Evolutionary conservation across 2,113 vertebrate species (phyloP).

Genomic region (Ariopsis seemanni): DNA sequence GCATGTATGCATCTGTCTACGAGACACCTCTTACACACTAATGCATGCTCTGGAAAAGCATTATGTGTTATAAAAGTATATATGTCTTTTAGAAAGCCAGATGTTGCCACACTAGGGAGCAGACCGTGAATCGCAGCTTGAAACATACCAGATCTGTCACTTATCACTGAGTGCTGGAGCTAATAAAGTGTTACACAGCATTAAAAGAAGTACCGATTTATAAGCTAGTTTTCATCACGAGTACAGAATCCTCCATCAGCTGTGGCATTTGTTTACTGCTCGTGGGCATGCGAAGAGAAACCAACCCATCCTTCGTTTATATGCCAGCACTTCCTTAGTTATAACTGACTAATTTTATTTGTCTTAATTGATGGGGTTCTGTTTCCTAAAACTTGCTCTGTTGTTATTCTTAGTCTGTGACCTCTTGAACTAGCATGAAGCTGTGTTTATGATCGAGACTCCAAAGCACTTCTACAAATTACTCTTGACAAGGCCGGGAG

Average conservation of each 20-base stretch:
- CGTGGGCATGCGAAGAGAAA: background rate
- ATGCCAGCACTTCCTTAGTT: background rate
- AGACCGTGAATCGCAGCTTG: background rate
- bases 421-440: background rate
- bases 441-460: background rate
- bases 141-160: background rate
- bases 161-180: background rate
- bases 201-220: background rate
- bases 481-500: background rate
- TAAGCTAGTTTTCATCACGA: background rate
- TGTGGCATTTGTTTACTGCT: background rate
- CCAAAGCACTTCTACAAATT: background rate
- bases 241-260: background rate
- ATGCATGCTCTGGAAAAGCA: background rate
- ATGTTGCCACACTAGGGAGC: background rate
- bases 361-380: background rate
- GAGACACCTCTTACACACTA: background rate
- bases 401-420: background rate
- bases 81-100: background rate
- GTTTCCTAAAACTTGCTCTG: background rate
- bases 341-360: background rate
- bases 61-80: background rate
- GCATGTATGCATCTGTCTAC: background rate
- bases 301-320: background rate
- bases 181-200: background rate